Percentiles rank a stretch among this genome's conserved stretches.
Conservation (phyloP, 2,113 vertebrate genomes). For the Hippocampus comes region DNA sequence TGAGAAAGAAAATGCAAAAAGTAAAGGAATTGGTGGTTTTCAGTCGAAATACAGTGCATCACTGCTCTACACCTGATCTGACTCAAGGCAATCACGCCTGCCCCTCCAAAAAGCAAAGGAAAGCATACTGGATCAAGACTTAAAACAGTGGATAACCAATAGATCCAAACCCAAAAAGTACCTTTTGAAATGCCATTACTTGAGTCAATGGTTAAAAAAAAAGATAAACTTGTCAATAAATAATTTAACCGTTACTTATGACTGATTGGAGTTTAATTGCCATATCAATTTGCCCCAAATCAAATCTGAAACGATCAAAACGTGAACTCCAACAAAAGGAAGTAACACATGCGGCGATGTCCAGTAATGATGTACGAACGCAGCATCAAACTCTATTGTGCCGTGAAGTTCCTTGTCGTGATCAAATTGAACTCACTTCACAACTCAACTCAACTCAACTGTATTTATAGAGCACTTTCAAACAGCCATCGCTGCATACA, state of each 20-base stretch:
- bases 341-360: background rate
- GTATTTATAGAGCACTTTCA: too few species aligned
- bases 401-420: background rate
- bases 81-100: background rate
- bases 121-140: background rate
- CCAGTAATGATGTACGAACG: background rate
- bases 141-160: background rate
- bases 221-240: background rate
- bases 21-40: constrained; percentile 1
- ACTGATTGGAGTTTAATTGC: background rate
- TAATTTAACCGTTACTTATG: background rate
- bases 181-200: too few species aligned
- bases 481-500: too few species aligned
- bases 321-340: background rate
- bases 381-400: background rate
- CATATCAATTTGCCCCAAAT: background rate
- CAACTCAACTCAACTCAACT: too few species aligned
- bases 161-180: background rate
- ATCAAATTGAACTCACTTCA: background rate
- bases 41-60: background rate
- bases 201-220: background rate
- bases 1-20: background rate
- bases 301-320: background rate
- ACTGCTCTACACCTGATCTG: background rate
- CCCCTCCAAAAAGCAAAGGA: too few species aligned